phyloP scores from a whole-genome alignment of 2,797 vertebrate genomes.

The Karalla daura region DNA sequence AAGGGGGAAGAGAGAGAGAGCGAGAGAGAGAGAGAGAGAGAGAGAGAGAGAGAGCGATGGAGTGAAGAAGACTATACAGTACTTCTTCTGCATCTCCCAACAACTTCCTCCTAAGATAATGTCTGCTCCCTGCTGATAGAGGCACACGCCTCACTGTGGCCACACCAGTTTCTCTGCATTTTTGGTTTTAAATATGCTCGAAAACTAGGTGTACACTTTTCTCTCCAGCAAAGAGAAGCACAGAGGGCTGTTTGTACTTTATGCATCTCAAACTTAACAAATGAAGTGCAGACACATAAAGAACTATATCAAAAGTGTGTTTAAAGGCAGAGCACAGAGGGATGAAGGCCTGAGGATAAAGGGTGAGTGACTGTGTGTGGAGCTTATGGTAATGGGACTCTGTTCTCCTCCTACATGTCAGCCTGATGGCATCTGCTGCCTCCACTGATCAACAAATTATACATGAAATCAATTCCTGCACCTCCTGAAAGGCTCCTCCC shows the following conservation, averaged over 20 bases:
- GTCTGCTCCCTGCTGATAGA: conserved; percentile 33
- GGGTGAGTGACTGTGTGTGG: conserved; percentile 32
- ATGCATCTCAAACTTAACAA: conserved; percentile 9
- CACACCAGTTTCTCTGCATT: conserved; percentile 9
- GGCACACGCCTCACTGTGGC: conserved; percentile 8
- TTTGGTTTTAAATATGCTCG: not conserved
- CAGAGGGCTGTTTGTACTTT: conserved; percentile 1
- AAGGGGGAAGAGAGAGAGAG: conserved; percentile 20
- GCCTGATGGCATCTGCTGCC: conserved; percentile 88
- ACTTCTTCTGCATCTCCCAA: conserved; percentile 20
- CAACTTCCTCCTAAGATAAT: conserved; percentile 29
- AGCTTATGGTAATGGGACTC: conserved; percentile 90
- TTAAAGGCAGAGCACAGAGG: not conserved
- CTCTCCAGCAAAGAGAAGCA: not conserved
- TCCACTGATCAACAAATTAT: conserved; percentile 92
- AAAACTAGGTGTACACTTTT: conserved; percentile 18
- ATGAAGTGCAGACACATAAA: not conserved
- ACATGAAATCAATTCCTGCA: conserved; percentile 92
- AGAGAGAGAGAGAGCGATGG: conserved; percentile 15
- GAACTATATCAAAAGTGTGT: not conserved
- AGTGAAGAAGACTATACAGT: conserved; percentile 22
- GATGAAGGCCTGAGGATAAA: conserved; percentile 5
- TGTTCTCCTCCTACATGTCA: conserved; percentile 81
- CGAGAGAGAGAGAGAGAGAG: conserved; percentile 6
- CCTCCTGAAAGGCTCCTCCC: conserved; percentile 86